These are phyloP conservation scores for Coptodon rendalli DNA, from an alignment of 2,113 vertebrate genomes.

Conservation along the genomic window DNA sequence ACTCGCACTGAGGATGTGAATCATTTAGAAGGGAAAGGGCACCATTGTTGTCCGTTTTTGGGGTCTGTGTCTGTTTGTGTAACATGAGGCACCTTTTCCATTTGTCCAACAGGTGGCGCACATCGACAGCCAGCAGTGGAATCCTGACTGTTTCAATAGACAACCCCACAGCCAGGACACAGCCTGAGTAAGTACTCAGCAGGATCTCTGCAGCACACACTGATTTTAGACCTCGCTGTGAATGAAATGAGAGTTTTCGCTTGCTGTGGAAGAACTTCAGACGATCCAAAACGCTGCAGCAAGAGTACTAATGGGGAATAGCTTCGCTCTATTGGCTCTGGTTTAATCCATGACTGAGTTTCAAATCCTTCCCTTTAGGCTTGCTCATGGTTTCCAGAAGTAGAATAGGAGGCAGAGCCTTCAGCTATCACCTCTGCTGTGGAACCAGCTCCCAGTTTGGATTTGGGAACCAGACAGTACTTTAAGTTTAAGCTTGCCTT, in stretches of 20 bases:
- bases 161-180: constrained; percentile 87
- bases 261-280: background rate
- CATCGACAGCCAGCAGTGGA: constrained; percentile 80
- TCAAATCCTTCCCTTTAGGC: background rate
- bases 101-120: constrained; percentile 82
- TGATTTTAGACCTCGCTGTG: background rate
- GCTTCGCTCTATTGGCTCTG: background rate
- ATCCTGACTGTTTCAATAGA: constrained; percentile 93
- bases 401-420: background rate
- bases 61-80: background rate
- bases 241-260: background rate
- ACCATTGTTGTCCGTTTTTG: background rate
- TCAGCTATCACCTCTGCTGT: background rate
- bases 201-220: background rate
- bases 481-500: background rate
- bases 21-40: background rate
- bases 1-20: background rate
- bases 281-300: background rate
- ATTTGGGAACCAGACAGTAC: background rate
- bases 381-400: background rate
- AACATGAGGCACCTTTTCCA: background rate
- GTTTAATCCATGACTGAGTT: background rate
- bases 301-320: background rate
- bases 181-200: constrained; percentile 76
- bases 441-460: background rate